Base-by-base conservation (phyloP, 2,888 invertebrate genomes). In the Chironomus riparius region DNA sequence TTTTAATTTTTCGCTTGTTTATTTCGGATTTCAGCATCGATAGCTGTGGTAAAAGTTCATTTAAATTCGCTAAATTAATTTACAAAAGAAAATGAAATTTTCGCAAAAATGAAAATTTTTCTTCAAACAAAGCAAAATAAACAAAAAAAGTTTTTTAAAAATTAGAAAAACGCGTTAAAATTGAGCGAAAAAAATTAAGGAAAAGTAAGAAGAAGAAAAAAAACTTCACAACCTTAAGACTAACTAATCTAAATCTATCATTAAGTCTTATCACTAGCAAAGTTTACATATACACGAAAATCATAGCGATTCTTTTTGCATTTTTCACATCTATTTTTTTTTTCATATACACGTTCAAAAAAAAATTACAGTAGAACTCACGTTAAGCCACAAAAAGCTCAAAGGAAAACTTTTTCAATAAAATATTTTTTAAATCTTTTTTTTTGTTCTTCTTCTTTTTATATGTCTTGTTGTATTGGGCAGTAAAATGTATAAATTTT, bases 241-340 rank as follows among this genome's bases (percentile, higher is more conserved):
- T 71, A 71, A 71, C 56, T 71, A 71, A 13, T 56, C 71, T 71
- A 71, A 71, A n/a, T 56, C 21, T 48, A 71, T 48, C 47, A 38
- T 24, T 71, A 71, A 48, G 50, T 71, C 71, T 71, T 71, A 71
- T 71, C 56, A 56, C 71, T 71, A 71, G 56, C 50, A 71, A 68
- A 28, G n/a, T 28, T 69, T 70, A 70, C 70, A 70, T 47, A 38
- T 38, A 70, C 70, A 48, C 70, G 47, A 70, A 70, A 65, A 70
- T 70, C 70, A 70, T 70, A 70, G 70, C 70, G 70, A 47, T 70
- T 70, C 65, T 65, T 65, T 47, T 70, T 65, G 65, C 65, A 65
- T 65, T 65, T 65, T 65, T 65, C 65, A 65, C 65, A 65, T 21
- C 21, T n/a, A n/a, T n/a, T n/a, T n/a, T 65, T 65, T 65, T 65